Evolutionary conservation across 2,888 invertebrate genomes (phyloP).

Genomic region (Galeruca laticollis): DNA sequence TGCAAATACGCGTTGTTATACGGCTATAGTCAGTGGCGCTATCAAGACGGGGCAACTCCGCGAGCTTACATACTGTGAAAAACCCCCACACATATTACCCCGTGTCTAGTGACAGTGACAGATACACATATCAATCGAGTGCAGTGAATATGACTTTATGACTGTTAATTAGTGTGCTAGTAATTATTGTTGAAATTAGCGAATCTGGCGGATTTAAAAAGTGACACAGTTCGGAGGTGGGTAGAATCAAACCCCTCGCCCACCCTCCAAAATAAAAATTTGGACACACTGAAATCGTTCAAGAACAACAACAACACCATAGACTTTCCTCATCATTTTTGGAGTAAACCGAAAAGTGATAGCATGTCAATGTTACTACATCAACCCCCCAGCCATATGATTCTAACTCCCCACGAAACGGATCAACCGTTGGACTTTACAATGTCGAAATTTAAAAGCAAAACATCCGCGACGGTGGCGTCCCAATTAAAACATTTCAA

Average conservation of each 20-base stretch:
- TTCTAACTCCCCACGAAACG: constrained; percentile 67
- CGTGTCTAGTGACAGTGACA: constrained; percentile 53
- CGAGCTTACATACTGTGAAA: constrained; percentile 19
- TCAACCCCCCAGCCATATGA: constrained; percentile 68
- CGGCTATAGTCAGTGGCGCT: constrained; percentile 63
- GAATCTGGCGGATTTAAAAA: constrained; percentile 74
- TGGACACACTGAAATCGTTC: constrained; percentile 64
- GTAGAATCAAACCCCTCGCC: constrained; percentile 71
- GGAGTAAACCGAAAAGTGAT: constrained; percentile 58
- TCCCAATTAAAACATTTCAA: constrained; percentile 64
- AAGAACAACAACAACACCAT: constrained; percentile 69
- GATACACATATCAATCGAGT: constrained; percentile 50
- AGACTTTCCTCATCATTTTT: constrained; percentile 63
- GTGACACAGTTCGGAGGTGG: constrained; percentile 73
- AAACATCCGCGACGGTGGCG: constrained; percentile 60
- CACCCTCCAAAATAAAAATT: constrained; percentile 65
- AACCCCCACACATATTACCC: constrained; percentile 37
- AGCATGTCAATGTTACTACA: constrained; percentile 74
- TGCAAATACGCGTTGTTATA: constrained; percentile 65
- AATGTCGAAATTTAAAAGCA: constrained; percentile 72
- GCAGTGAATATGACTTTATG: constrained; percentile 44
- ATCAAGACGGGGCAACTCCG: constrained; percentile 54
- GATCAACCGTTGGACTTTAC: constrained; percentile 82
- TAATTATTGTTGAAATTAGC: constrained; percentile 48
- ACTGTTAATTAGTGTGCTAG: constrained; percentile 37